A percentile compares a stretch with the other conserved stretches of the same genome.
Evolutionary conservation across 2,797 vertebrate genomes (phyloP).

Genomic region (Telmatherina bonti): DNA sequence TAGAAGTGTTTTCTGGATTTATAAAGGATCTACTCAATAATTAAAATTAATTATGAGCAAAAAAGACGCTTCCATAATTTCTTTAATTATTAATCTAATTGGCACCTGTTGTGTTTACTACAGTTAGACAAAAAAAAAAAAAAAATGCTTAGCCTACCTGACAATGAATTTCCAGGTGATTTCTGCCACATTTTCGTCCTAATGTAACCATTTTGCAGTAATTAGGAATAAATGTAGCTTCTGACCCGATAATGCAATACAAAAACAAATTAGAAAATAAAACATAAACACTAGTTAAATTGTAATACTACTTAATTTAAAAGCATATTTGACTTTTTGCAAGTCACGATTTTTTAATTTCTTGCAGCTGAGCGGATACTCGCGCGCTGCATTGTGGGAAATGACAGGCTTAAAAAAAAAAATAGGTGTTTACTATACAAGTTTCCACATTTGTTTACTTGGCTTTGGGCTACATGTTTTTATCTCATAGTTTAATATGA

Average conservation of each 20-base stretch:
- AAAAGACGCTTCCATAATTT: background rate
- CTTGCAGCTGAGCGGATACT: background rate
- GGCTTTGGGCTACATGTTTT: background rate
- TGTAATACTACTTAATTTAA: background rate
- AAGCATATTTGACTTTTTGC: background rate
- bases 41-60: background rate
- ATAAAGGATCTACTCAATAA: background rate
- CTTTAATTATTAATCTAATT: background rate
- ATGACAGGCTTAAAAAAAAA: too few species aligned
- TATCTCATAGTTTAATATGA: background rate
- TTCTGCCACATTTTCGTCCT: background rate
- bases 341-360: background rate
- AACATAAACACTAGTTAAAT: background rate
- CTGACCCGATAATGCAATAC: background rate
- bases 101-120: background rate
- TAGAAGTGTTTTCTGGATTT: background rate
- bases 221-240: background rate
- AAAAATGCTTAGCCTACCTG: background rate
- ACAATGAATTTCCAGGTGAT: background rate
- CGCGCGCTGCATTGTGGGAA: conserved; percentile 38
- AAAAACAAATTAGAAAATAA: background rate
- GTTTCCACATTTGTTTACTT: background rate
- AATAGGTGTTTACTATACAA: background rate
- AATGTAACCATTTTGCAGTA: background rate
- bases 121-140: background rate